These are phyloP conservation scores for Phaethornis superciliosus DNA, from an alignment of 2,113 vertebrate genomes.

Conservation along the genomic window DNA sequence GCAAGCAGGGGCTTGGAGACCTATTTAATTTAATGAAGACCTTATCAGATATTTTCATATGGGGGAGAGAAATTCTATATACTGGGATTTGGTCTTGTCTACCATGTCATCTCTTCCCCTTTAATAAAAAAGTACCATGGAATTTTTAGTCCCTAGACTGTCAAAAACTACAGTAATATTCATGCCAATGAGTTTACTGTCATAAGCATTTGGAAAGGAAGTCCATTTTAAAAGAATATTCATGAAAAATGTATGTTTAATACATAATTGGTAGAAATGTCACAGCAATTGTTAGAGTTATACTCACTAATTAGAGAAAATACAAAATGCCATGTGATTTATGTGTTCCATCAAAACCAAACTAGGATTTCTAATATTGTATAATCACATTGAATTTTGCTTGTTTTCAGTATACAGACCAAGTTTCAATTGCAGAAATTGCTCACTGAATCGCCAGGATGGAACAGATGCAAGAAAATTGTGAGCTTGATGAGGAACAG, in stretches of 20 bases:
- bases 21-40: background rate
- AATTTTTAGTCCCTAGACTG: background rate
- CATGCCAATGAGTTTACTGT: conserved; percentile 9
- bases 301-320: conserved; percentile 55
- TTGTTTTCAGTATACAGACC: conserved; percentile 21
- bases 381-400: conserved; percentile 33
- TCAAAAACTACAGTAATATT: background rate
- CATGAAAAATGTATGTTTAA: conserved; percentile 49
- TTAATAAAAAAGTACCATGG: background rate
- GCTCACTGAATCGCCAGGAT: conserved; percentile 37
- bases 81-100: background rate
- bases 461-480: conserved; percentile 56
- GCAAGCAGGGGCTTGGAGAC: background rate
- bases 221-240: conserved; percentile 39
- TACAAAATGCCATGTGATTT: conserved; percentile 50
- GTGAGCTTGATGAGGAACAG: conserved; percentile 34
- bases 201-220: conserved; percentile 37
- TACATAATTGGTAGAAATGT: conserved; percentile 50
- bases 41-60: background rate
- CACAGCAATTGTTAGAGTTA: conserved; percentile 42
- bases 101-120: background rate
- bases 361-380: conserved; percentile 28
- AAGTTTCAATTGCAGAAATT: conserved; percentile 39
- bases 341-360: conserved; percentile 37
- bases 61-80: background rate